Percentiles rank a stretch among this genome's conserved stretches.
phyloP scores from a whole-genome alignment of 2,113 vertebrate species.

The Heterotilapia buettikoferi region DNA sequence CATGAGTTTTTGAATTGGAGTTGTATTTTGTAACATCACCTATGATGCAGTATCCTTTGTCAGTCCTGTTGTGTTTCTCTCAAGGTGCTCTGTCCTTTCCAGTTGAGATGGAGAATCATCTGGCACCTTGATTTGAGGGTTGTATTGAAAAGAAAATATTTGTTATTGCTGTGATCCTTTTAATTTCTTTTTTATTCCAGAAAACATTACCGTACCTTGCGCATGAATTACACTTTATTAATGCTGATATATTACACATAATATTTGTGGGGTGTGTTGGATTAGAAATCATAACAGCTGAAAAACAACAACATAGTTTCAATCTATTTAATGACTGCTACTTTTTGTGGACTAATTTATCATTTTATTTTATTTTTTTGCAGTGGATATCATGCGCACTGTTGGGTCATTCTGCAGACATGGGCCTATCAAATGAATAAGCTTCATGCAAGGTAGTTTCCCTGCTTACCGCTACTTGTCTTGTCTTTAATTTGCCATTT shows the following conservation, averaged over 20 bases:
- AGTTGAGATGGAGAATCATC: not conserved
- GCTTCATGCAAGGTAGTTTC: not conserved
- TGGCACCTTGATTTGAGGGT: not conserved
- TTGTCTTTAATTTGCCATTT: not conserved
- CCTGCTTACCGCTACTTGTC: not conserved
- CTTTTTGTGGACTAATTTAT: not conserved
- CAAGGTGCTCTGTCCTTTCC: not conserved
- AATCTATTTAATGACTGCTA: not conserved
- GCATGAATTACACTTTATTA: not conserved
- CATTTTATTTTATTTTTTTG: not conserved
- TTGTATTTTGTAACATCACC: not conserved
- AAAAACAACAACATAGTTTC: not conserved
- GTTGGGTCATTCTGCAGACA: not conserved
- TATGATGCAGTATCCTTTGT: not conserved
- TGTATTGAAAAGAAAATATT: not conserved
- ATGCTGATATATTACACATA: not conserved
- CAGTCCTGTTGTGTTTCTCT: not conserved
- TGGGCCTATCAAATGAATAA: not conserved
- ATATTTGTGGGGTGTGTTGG: not conserved
- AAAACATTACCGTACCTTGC: not conserved
- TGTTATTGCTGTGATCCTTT: not conserved
- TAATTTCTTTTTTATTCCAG: not conserved
- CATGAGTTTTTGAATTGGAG: not conserved
- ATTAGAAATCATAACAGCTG: not conserved
- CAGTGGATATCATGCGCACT: not conserved